A percentile compares a stretch with the other conserved stretches of the same genome.
phyloP scores from a whole-genome alignment of 2,888 invertebrate species.

The Heteromyza rotundicornis region DNA sequence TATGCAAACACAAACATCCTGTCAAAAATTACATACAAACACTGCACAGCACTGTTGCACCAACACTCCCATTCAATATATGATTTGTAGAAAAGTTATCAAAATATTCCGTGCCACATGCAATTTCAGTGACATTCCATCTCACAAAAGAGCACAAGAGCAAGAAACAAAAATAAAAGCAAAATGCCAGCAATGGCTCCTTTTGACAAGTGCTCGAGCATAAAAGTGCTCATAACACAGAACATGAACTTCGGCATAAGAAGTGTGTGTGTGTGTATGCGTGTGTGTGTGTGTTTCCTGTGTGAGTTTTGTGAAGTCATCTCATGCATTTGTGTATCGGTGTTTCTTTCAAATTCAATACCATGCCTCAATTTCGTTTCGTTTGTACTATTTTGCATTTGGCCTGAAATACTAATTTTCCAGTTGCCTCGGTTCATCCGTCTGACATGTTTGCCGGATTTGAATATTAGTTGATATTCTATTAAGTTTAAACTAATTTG shows the following conservation, averaged over 20 bases:
- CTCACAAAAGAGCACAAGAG: too few relatives aligned
- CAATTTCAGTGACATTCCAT: neutral
- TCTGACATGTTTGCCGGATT: too few relatives aligned
- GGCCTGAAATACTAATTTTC: too few relatives aligned
- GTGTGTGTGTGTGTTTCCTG: too few relatives aligned
- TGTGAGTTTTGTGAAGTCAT: too few relatives aligned
- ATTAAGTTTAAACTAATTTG: too few relatives aligned
- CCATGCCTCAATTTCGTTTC: neutral
- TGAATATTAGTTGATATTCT: too few relatives aligned
- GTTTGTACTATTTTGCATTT: neutral
- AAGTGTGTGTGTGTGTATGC: too few relatives aligned
- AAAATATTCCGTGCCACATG: neutral
- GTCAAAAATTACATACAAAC: neutral
- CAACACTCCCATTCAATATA: too few relatives aligned
- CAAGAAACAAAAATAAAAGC: neutral
- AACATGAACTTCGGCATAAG: neutral
- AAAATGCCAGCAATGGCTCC: neutral
- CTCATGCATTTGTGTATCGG: too few relatives aligned
- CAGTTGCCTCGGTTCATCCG: too few relatives aligned
- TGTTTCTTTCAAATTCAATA: neutral
- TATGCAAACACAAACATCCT: neutral
- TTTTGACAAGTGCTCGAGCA: conserved; percentile 1
- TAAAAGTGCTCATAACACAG: neutral
- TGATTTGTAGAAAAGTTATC: neutral
- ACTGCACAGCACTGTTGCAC: too few relatives aligned